These are phyloP conservation scores for Siderastrea siderea DNA, from an alignment of 92 coral and sea anemone species.

Conservation along the genomic window DNA sequence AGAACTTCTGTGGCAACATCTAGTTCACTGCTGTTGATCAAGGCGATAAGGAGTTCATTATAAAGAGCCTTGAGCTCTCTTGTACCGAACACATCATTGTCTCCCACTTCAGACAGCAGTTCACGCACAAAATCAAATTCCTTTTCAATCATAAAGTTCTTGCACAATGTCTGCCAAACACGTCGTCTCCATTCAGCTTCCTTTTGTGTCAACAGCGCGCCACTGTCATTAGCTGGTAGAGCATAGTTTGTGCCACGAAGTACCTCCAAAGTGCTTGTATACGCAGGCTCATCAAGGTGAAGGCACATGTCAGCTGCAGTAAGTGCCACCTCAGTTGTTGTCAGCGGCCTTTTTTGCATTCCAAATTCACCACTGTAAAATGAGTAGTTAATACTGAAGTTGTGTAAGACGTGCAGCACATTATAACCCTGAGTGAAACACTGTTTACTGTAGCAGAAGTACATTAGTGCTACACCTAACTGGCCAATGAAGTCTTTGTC, in stretches of 20 bases:
- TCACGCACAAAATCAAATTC: constrained; percentile 56
- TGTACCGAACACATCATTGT: constrained; percentile 67
- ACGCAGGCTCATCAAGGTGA: constrained; percentile 62
- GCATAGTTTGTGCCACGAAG: constrained; percentile 79
- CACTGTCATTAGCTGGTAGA: constrained; percentile 33
- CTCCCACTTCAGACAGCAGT: constrained; percentile 73
- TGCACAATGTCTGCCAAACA: constrained; percentile 58
- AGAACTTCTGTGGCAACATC: constrained; percentile 64
- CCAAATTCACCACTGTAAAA: constrained; percentile 63
- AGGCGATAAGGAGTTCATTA: constrained; percentile 64
- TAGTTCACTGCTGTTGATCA: constrained; percentile 59
- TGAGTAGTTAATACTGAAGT: constrained; percentile 73
- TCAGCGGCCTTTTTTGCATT: constrained; percentile 45
- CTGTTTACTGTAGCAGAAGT: constrained; percentile 41
- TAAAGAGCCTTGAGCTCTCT: constrained; percentile 53
- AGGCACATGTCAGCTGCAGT: constrained; percentile 87
- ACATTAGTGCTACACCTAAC: constrained; percentile 85
- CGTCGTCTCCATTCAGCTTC: constrained; percentile 70
- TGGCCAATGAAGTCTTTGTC: constrained; percentile 77
- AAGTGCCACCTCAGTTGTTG: constrained; percentile 69
- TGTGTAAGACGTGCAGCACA: constrained; percentile 79
- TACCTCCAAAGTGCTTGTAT: constrained; percentile 82
- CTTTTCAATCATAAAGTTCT: constrained; percentile 40
- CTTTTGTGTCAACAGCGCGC: constrained; percentile 36
- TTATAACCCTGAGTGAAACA: constrained; percentile 70